Conservation (phyloP, 2,888 invertebrate genomes). For the Aspidiotus rigidus region DNA sequence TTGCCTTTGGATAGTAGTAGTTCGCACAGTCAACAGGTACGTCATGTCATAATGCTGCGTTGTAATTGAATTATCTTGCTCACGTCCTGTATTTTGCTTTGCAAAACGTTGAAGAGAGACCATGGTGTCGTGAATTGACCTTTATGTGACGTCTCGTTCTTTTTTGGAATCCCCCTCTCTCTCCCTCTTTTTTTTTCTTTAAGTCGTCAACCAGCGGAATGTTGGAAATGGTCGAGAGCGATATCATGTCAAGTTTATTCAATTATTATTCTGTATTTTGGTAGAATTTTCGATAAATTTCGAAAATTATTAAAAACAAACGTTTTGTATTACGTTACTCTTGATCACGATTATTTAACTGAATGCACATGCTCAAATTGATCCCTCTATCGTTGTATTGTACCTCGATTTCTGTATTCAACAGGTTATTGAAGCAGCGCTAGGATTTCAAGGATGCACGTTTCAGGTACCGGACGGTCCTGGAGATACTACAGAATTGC, state of each 20-base stretch:
- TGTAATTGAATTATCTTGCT: neutral
- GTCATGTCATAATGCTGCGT: neutral
- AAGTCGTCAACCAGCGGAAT: too few species aligned
- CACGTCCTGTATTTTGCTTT: neutral
- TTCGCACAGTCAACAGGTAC: slow-evolving; percentile 41
- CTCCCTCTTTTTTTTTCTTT: too few species aligned
- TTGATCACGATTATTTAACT: slow-evolving; percentile 21
- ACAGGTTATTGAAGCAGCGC: slow-evolving; percentile 54
- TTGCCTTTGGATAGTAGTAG: slow-evolving; percentile 41
- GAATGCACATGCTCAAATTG: neutral
- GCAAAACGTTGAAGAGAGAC: too few species aligned
- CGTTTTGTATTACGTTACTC: neutral
- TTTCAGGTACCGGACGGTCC: slow-evolving; percentile 50
- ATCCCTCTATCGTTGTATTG: too few species aligned
- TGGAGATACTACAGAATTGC: slow-evolving; percentile 39
- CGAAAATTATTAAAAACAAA: too few species aligned
- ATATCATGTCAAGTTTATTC: too few species aligned
- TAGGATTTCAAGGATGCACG: slow-evolving; percentile 53
- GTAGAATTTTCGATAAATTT: too few species aligned
- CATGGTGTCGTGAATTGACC: too few species aligned
- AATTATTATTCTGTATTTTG: too few species aligned
- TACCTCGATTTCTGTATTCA: slow-evolving; percentile 39
- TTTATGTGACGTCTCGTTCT: too few species aligned
- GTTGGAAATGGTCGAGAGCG: too few species aligned
- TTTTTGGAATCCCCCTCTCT: too few species aligned